Evolutionary conservation across 1,140 invertebrate genomes (phyloP).

Genomic region (Palaemon carinicauda): DNA sequence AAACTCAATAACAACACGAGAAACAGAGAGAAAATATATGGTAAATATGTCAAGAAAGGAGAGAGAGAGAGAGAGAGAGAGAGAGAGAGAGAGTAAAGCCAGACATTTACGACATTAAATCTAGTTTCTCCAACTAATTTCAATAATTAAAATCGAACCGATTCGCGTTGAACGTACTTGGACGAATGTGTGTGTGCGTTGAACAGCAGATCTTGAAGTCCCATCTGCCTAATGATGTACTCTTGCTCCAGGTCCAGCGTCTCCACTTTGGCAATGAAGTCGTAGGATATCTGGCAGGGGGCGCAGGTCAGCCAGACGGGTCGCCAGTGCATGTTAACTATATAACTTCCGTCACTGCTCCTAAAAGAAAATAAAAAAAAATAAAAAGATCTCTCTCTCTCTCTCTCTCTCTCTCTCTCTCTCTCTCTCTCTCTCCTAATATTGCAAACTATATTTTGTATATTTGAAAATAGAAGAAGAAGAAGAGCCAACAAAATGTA

Average conservation of each 20-base stretch:
- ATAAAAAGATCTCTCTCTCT: no score
- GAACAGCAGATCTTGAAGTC: neutral
- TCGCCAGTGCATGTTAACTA: conserved; percentile 21
- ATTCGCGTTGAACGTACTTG: neutral
- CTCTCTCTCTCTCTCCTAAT: neutral
- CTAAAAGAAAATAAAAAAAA: neutral
- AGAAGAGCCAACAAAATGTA: no score
- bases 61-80: neutral
- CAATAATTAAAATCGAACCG: neutral
- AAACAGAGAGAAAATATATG: no score
- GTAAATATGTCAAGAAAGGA: no score
- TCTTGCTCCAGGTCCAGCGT: neutral
- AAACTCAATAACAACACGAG: no score
- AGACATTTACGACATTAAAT: neutral
- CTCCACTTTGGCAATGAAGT: conserved; percentile 9
- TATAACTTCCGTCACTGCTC: neutral
- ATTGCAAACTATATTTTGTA: neutral
- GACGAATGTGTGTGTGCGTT: conserved; percentile 13
- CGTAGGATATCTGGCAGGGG: neutral
- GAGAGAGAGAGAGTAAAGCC: neutral
- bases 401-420: neutral
- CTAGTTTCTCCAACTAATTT: no score
- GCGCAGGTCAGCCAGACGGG: neutral
- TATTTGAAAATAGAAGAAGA: no score
- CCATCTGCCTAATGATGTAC: conserved; percentile 5